A percentile compares a stretch with the other conserved stretches of the same genome.
phyloP scores from a whole-genome alignment of 2,113 vertebrate species.

The Petaurus breviceps region DNA sequence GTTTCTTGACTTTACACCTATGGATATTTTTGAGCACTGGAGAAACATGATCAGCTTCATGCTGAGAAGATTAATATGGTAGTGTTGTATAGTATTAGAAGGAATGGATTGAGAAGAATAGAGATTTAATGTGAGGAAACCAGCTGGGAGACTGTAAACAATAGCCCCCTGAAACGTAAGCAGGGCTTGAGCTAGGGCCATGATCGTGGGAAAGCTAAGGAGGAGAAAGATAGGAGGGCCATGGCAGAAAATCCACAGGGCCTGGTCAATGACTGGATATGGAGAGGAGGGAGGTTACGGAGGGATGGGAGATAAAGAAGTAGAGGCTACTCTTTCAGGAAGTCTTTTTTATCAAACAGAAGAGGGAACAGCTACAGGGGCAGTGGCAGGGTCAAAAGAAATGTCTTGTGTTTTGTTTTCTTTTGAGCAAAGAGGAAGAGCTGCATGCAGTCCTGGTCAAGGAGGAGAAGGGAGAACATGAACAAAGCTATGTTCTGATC shows the following conservation, averaged over 20 bases:
- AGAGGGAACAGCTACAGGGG: not conserved
- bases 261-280: not conserved
- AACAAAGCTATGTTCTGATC: not conserved
- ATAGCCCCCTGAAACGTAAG: not conserved
- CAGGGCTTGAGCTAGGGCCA: not conserved
- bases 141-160: not conserved
- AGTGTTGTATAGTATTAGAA: not conserved
- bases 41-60: not conserved
- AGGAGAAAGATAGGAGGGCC: not conserved
- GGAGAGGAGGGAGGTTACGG: not conserved
- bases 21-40: not conserved
- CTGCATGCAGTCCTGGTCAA: not conserved
- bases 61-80: not conserved
- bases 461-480: not conserved
- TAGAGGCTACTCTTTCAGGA: not conserved
- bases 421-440: not conserved
- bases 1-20: not conserved
- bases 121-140: not conserved
- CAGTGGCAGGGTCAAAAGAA: not conserved
- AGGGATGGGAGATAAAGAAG: not conserved
- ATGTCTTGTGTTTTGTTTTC: not conserved
- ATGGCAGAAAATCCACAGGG: not conserved
- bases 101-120: not conserved
- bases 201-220: not conserved
- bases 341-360: not conserved